These are phyloP conservation scores for Standfussiana lucernea DNA, from an alignment of 2,888 invertebrate species.

Conservation along the genomic window DNA sequence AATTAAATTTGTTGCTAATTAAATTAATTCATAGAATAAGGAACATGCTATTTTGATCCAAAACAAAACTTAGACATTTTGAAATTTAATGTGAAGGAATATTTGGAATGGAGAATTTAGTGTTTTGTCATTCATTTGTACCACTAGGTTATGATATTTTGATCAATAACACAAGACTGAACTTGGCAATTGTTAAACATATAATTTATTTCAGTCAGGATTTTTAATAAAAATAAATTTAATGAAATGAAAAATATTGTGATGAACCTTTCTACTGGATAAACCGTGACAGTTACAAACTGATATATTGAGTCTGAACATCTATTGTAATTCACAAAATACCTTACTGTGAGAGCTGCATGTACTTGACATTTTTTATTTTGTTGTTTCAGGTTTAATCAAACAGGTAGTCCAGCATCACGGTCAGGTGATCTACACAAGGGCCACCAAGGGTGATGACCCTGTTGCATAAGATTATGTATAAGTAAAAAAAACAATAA, in stretches of 20 bases:
- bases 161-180: background rate
- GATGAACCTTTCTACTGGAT: conserved; percentile 84
- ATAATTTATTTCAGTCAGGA: too few relatives aligned
- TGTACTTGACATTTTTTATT: conserved; percentile 12
- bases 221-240: too few relatives aligned
- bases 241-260: conserved; percentile 54
- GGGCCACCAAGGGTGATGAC: conserved; percentile 98
- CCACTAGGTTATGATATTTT: background rate
- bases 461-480: conserved; percentile 92
- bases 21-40: background rate
- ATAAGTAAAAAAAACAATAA: conserved; percentile 86
- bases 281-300: conserved; percentile 85
- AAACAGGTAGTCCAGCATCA: conserved; percentile 99
- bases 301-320: conserved; percentile 92
- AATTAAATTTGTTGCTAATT: background rate
- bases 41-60: background rate
- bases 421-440: conserved; percentile 98
- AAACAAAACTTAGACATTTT: background rate
- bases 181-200: background rate
- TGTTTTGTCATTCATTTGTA: background rate
- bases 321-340: background rate
- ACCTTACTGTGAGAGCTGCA: background rate
- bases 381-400: conserved; percentile 94
- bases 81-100: background rate
- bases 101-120: background rate